A percentile compares a stretch with the other conserved stretches of the same genome.
phyloP scores from a whole-genome alignment of 2,113 vertebrate genomes.

The Rhinichthys klamathensis region DNA sequence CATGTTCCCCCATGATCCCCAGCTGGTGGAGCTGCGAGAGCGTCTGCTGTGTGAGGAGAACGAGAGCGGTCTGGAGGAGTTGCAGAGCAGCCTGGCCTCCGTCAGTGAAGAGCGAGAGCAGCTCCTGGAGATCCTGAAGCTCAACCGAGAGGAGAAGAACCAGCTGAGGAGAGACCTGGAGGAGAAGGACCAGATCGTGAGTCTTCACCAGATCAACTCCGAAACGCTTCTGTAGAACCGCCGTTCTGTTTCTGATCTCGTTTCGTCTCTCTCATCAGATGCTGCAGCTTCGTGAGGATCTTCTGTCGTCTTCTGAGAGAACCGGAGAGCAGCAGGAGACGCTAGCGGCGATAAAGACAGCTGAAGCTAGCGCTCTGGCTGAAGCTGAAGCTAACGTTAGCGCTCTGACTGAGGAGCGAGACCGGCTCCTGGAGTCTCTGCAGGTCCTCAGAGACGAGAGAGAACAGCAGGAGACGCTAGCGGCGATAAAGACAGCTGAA shows the following conservation, averaged over 20 bases:
- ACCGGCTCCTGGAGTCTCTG: constrained; percentile 50
- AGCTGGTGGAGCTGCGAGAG: constrained; percentile 49
- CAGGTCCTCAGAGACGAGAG: constrained; percentile 16
- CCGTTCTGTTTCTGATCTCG: too few species aligned
- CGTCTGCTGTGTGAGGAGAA: constrained; percentile 39
- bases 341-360: constrained; percentile 32
- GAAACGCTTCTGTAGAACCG: too few species aligned
- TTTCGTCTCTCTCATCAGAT: constrained; percentile 26
- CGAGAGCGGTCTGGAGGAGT: background rate
- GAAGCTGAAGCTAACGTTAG: constrained; percentile 4
- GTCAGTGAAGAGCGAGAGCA: constrained; percentile 45
- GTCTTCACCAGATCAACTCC: too few species aligned
- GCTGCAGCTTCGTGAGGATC: constrained; percentile 21
- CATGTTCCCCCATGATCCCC: background rate
- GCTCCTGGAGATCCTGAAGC: constrained; percentile 24
- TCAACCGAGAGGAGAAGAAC: constrained; percentile 43
- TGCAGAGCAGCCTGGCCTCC: background rate
- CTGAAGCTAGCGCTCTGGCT: constrained; percentile 27
- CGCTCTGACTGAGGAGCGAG: constrained; percentile 59
- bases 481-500: constrained; percentile 49
- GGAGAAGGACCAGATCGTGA: constrained; percentile 21
- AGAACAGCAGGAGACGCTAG: background rate
- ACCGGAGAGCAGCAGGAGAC: background rate
- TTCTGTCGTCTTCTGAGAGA: constrained; percentile 19
- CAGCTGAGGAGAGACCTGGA: constrained; percentile 45